phyloP scores from a whole-genome alignment of 2,888 invertebrate species.

The Caenorhabditis virilis region DNA sequence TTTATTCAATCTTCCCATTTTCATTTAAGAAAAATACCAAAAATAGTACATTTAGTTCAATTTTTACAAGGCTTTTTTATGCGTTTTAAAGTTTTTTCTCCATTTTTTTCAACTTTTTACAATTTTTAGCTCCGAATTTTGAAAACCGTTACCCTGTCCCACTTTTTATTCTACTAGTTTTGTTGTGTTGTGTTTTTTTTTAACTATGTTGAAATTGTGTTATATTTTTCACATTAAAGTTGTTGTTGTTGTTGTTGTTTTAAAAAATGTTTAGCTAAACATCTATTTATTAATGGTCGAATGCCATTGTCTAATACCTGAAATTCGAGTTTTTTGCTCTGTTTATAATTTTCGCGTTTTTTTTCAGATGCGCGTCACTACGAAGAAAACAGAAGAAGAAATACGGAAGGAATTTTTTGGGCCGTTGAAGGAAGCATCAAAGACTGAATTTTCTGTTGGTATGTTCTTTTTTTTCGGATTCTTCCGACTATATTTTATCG shows the following conservation, averaged over 20 bases:
- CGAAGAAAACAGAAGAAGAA: conserved; percentile 17
- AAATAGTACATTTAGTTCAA: too few relatives aligned
- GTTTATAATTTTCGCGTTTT: background rate
- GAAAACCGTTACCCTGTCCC: too few relatives aligned
- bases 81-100: too few relatives aligned
- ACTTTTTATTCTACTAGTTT: conserved; percentile 3
- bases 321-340: too few relatives aligned
- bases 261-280: background rate
- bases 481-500: too few relatives aligned
- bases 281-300: too few relatives aligned
- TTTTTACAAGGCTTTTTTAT: too few relatives aligned
- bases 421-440: conserved; percentile 21
- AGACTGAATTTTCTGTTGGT: conserved; percentile 2
- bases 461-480: background rate
- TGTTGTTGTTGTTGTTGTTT: background rate
- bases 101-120: too few relatives aligned
- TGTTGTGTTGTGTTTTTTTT: conserved; percentile 2
- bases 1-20: too few relatives aligned
- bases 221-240: background rate
- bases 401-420: conserved; percentile 14
- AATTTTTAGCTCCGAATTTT: too few relatives aligned
- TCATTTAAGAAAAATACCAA: too few relatives aligned
- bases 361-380: conserved; percentile 23
- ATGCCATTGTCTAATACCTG: too few relatives aligned
- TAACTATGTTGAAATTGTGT: conserved; percentile 6